Evolutionary conservation across 2,888 invertebrate species (phyloP).

Genomic region (Tetropium fuscum): DNA sequence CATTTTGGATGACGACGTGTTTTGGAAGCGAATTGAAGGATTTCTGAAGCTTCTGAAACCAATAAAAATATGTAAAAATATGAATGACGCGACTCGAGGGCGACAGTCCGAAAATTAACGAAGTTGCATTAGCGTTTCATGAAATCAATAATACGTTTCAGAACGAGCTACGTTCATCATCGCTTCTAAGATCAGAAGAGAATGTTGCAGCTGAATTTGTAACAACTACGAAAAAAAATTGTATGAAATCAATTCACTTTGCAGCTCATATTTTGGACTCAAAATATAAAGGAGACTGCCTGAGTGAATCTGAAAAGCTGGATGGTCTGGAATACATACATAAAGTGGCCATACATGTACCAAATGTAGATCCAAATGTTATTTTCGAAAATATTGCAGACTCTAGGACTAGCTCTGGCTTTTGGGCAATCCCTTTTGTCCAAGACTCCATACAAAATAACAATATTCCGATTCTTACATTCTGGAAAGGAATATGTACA

Average conservation of each 20-base stretch:
- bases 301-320: background rate
- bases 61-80: too few relatives aligned
- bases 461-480: background rate
- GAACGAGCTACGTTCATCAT: too few relatives aligned
- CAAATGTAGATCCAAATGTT: background rate
- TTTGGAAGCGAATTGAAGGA: too few relatives aligned
- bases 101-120: too few relatives aligned
- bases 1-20: too few relatives aligned
- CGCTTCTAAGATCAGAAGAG: too few relatives aligned
- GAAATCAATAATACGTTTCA: too few relatives aligned
- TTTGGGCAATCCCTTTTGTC: background rate
- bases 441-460: background rate
- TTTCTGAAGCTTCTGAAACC: too few relatives aligned
- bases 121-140: too few relatives aligned
- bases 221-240: background rate
- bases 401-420: background rate
- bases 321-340: constrained; percentile 3
- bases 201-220: too few relatives aligned
- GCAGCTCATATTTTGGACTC: background rate
- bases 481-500: constrained; percentile 1
- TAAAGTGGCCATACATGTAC: background rate
- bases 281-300: background rate
- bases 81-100: too few relatives aligned
- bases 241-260: background rate
- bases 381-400: background rate